Base-by-base conservation (phyloP, 2,888 invertebrate genomes). In the Automeris io region DNA sequence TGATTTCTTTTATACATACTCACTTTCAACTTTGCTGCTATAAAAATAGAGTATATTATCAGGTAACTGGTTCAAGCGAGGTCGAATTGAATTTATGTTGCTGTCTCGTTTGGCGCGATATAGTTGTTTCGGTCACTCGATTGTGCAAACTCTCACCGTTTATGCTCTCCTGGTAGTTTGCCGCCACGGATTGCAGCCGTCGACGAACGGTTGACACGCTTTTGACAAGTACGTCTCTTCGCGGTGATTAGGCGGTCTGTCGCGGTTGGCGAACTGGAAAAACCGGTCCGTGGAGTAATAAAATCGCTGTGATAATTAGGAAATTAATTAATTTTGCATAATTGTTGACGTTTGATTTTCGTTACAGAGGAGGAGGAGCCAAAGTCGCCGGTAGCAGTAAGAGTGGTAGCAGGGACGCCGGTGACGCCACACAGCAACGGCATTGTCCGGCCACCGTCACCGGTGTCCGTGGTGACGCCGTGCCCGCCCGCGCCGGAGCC, bases 121-220 rank as follows among this genome's bases (percentile, higher is more conserved):
- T 46, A 38, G 45, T 53, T 53, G 52, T 72, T 65, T 62, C 68
- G 50, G 51, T 63, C 59, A 40, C 52, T 46, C 47, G 40, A 41
- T 45, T 50, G 43, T 49, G 48, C 54, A 45, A 65, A 50, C 68
- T 66, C 70, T 60, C 48, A 43, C 43, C 39, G 36, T 45, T 54
- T 70, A 72, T 86, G 83, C 43, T 63, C 63, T 68, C 83, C 85
- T 86, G 74, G 85, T 86, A 73, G 55, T 85, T 86, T 85, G 76
- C 85, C 86, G 86, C 86, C 83, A 82, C 80, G 70, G 69, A 81
- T 68, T 83, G 83, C 82, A 83, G 78, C 79, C 79, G 73, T 65
- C 72, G 80, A 79, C 74, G 80, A 79, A 67, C 63, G 71, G 61
- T 71, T 82, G 82, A 82, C 80, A 75, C 72, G 78, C 63, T 66